phyloP scores from a whole-genome alignment of 2,888 invertebrate species.

The Empis stercorea region DNA sequence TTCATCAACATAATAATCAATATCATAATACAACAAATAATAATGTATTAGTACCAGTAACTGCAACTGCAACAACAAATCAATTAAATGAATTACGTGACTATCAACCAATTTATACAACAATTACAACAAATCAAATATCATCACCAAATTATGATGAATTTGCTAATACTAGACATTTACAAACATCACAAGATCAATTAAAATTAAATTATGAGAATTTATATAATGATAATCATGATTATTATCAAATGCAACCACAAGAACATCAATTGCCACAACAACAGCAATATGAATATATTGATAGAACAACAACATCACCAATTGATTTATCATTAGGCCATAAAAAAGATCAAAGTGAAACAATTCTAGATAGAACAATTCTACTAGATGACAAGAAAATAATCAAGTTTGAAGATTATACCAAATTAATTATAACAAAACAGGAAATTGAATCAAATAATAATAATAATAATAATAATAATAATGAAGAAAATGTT shows the following conservation, averaged over 20 bases:
- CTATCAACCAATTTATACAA: slow-evolving; percentile 8
- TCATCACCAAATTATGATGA: too few species aligned
- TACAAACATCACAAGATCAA: too few species aligned
- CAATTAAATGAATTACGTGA: slow-evolving; percentile 18
- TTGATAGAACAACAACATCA: slow-evolving; percentile 2
- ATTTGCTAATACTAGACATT: too few species aligned
- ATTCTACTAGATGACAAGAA: too few species aligned
- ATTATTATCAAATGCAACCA: not conserved
- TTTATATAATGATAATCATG: too few species aligned
- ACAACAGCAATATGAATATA: not conserved
- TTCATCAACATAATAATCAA: too few species aligned
- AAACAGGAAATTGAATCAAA: not conserved
- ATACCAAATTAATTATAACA: too few species aligned
- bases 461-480: not conserved
- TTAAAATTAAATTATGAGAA: too few species aligned
- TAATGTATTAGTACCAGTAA: slow-evolving; percentile 1
- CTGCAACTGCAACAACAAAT: slow-evolving; percentile 14
- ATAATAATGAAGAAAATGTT: too few species aligned
- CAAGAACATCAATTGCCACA: slow-evolving; percentile 7
- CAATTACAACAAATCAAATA: not conserved
- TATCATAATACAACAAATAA: not conserved
- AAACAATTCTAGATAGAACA: not conserved
- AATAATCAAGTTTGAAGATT: not conserved
- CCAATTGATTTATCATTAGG: slow-evolving; percentile 33
- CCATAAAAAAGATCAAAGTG: not conserved